A percentile compares a stretch with the other conserved stretches of the same genome.
Evolutionary conservation across 2,113 vertebrate species (phyloP).

Genomic region (Poeciliopsis occidentalis): DNA sequence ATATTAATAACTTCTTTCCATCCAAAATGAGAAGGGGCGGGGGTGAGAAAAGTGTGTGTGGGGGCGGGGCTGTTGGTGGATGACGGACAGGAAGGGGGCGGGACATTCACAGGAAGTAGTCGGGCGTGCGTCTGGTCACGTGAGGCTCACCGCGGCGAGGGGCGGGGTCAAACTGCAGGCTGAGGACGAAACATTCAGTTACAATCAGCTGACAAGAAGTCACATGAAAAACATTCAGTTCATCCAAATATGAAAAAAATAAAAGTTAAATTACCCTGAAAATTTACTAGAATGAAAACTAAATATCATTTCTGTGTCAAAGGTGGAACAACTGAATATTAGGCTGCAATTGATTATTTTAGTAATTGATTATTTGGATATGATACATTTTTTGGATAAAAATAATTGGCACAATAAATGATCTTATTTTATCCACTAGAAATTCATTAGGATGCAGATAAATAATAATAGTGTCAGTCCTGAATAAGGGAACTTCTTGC

Average conservation of each 20-base stretch:
- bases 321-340: too few species aligned
- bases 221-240: background rate
- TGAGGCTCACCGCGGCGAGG: slow-evolving; percentile 78
- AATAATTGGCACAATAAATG: too few species aligned
- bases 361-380: too few species aligned
- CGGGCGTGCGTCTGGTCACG: slow-evolving; percentile 79
- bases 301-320: too few species aligned
- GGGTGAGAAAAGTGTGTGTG: background rate
- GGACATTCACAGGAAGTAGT: slow-evolving; percentile 81
- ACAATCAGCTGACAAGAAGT: too few species aligned
- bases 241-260: background rate
- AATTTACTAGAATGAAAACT: too few species aligned
- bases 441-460: too few species aligned
- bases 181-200: slow-evolving; percentile 21
- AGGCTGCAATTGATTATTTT: too few species aligned
- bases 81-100: slow-evolving; percentile 52
- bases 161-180: slow-evolving; percentile 79
- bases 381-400: too few species aligned
- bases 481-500: too few species aligned
- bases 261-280: background rate
- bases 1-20: slow-evolving; percentile 54
- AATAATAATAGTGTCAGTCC: too few species aligned
- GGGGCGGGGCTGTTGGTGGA: slow-evolving; percentile 46
- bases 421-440: too few species aligned
- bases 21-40: slow-evolving; percentile 37